A percentile compares a stretch with the other conserved stretches of the same genome.
phyloP scores from a whole-genome alignment of 2,113 vertebrate genomes.

The Vidua chalybeata region DNA sequence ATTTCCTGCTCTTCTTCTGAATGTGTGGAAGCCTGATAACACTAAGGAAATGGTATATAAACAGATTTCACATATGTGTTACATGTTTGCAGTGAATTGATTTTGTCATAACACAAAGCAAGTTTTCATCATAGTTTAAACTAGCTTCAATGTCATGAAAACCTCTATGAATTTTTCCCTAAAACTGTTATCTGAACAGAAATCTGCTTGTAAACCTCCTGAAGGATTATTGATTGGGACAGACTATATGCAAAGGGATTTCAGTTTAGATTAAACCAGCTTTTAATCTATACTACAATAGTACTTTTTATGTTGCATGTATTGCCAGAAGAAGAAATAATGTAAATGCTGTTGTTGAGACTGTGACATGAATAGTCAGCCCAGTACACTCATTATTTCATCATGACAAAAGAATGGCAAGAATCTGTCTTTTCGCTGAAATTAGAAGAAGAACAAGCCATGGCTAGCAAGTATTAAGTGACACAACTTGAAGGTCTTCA shows the following conservation, averaged over 20 bases:
- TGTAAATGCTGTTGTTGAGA: neutral
- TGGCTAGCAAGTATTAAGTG: neutral
- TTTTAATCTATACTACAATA: neutral
- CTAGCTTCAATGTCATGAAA: neutral
- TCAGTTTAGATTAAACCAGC: neutral
- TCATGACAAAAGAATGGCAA: neutral
- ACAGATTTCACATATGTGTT: neutral
- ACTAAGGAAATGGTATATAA: neutral
- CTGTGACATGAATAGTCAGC: neutral
- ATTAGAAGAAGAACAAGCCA: neutral
- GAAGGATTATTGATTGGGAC: neutral
- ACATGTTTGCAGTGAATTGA: neutral
- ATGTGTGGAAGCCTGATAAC: constrained; percentile 1
- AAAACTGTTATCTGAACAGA: neutral
- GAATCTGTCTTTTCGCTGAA: constrained; percentile 4
- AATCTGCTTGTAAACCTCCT: neutral
- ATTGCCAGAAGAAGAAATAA: neutral
- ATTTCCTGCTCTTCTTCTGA: neutral
- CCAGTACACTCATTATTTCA: neutral
- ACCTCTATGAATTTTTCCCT: neutral
- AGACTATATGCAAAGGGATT: neutral
- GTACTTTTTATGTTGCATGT: neutral
- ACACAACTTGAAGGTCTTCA: neutral
- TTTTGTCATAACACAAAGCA: neutral
- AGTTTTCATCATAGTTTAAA: neutral